Base-by-base conservation (phyloP, 2,797 vertebrate species). In the Menidia menidia region DNA sequence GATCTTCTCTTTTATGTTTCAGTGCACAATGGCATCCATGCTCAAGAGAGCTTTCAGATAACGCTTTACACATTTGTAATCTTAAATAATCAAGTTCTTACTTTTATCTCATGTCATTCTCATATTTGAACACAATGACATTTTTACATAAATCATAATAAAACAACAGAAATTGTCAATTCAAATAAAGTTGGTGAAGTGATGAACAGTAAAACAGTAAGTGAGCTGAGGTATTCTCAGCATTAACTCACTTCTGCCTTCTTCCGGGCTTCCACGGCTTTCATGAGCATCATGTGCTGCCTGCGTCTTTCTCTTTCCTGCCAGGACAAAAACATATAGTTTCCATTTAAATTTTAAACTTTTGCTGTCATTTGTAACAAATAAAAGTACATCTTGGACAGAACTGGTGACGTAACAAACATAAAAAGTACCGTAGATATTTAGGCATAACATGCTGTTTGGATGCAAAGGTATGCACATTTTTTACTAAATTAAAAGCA, bases 221-320 rank as follows among this genome's bases (percentile, higher is more conserved):
- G 50, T n/a, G 31, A 53, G 16, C 8, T 50, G 13, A 45, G 13
- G 2, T 6, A 4, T 19, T 59, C 19, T 41, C 30, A 58, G 56
- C 19, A 33, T 55, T 64, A 47, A 66, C 94, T 87, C 88, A 99
- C 98, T 94, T 98, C 96, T 52, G 95, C 96, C 89, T 96, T 99
- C 84, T 97, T 99, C 68, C 96, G 95, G 44, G 97, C 95, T 78
- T 99, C 97, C 90, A 98, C 95, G 60, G 96, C 96, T 93, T 97
- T 99, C 94, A 97, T 95, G 55, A 99, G 94, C 95, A 98, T 96
- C 95, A 97, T 94, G 75, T 99, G 97, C 75, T 99, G 97, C 64
- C 95, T 92, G 64, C 96, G 95, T 82, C 97, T 92, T 83, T 99
- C 97, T 75, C 95, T 94, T 75, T 99, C 97, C 98, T 99, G 90